Percentiles rank a stretch among this genome's conserved stretches.
phyloP scores from a whole-genome alignment of 2,797 vertebrate genomes.

The Hirundo rustica region DNA sequence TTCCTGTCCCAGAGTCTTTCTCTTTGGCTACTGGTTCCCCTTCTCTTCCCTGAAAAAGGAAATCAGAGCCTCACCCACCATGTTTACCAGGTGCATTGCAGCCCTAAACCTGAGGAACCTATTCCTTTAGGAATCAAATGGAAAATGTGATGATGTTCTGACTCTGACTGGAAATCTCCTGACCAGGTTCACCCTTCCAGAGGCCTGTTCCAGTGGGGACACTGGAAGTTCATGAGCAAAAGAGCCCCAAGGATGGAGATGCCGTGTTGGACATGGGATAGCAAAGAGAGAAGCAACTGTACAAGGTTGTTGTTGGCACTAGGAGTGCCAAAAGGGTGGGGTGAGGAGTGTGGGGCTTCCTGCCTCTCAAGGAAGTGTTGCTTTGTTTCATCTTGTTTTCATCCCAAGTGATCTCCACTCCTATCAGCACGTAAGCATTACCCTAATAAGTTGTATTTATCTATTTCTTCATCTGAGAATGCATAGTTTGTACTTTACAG shows the following conservation, averaged over 20 bases:
- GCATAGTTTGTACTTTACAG: not conserved
- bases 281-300: not conserved
- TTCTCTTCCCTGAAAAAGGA: not conserved
- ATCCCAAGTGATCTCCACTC: not conserved
- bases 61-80: not conserved
- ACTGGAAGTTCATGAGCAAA: not conserved
- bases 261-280: fast-evolving
- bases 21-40: not conserved
- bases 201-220: not conserved
- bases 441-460: not conserved
- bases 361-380: not conserved
- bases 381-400: not conserved
- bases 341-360: not conserved
- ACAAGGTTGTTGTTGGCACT: not conserved
- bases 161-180: not conserved
- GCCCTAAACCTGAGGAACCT: fast-evolving
- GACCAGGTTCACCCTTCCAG: not conserved
- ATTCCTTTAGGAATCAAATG: not conserved
- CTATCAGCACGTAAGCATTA: not conserved
- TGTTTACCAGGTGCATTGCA: fast-evolving
- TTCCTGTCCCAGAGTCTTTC: not conserved
- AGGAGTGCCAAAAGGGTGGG: not conserved
- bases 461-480: not conserved
- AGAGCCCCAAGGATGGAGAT: not conserved
- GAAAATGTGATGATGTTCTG: not conserved